Base-by-base conservation (phyloP, 2,888 invertebrate species). In the Zaprionus lineosus region DNA sequence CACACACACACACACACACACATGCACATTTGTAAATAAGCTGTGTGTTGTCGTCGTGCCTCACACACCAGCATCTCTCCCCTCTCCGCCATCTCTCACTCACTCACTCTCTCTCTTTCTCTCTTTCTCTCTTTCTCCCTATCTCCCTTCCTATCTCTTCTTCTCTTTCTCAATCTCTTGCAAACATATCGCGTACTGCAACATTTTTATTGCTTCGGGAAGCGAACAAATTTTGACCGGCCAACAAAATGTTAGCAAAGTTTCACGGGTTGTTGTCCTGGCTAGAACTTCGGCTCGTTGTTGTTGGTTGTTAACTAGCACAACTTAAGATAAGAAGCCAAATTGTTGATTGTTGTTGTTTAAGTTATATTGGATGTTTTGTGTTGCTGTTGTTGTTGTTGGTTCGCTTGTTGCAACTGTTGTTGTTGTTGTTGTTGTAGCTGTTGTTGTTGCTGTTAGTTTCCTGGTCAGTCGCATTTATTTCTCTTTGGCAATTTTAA, bases 171-270 rank as follows among this genome's bases (percentile, higher is more conserved):
- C 3, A 5, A 21, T 36, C 24, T 9, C 29, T 18, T n/a, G 3
- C 6, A 1, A 1, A 0, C 19, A 47, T 36, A 51, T 48, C 46
- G 58, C 65, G 58, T 39, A 34, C 34, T 53, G 81, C 67, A 64
- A 83, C 76, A 79, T 83, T 78, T 85, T 78, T 85, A 78, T 78
- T 85, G 72, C 84, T 67, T 67, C 51, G 31, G 58, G 26, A 53
- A 36, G 36, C 48, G 62, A 50, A 58, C 77, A 67, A 68, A 51
- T 57, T 76, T 74, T 50, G 44, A 53, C 44, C 39, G 74, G 39
- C 51, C 70, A 77, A 34, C 74, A 28, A 62, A 71, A 74, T 74
- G 73, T 63, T 74, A 70, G 79, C 58, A 59, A 78, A 85, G 84
- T 75, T 78, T 67, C 81, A 61, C 62, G 62, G 83, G 59, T 58